A percentile compares a stretch with the other conserved stretches of the same genome.
Evolutionary conservation across 2,888 invertebrate genomes (phyloP).

Genomic region (Pollenia labialis): DNA sequence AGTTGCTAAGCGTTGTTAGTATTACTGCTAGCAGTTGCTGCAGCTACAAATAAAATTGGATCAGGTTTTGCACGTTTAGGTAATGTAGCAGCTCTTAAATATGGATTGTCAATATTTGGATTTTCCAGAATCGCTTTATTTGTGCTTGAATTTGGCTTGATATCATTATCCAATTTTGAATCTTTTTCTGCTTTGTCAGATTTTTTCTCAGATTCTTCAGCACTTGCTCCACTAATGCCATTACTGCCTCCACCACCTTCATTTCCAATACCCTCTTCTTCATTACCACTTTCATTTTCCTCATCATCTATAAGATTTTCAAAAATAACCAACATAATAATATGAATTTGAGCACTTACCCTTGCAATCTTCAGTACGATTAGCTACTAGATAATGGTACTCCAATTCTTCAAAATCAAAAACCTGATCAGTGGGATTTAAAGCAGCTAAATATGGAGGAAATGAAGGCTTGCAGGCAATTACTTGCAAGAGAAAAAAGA

Average conservation of each 20-base stretch:
- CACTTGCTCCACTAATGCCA: constrained; percentile 83
- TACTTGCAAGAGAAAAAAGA: constrained; percentile 85
- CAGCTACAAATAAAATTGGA: constrained; percentile 67
- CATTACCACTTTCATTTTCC: constrained; percentile 84
- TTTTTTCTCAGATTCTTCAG: constrained; percentile 81
- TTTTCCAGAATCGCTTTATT: constrained; percentile 84
- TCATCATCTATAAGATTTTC: constrained; percentile 77
- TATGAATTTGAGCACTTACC: constrained; percentile 82
- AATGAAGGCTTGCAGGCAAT: constrained; percentile 94
- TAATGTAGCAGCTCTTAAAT: constrained; percentile 85
- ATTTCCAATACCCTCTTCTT: constrained; percentile 82
- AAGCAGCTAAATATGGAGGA: constrained; percentile 93
- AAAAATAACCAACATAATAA: constrained; percentile 5
- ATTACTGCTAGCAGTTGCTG: constrained; percentile 26
- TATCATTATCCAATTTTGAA: constrained; percentile 82
- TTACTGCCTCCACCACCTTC: constrained; percentile 80
- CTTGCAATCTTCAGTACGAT: constrained; percentile 87
- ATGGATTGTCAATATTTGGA: constrained; percentile 90
- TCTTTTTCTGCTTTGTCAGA: constrained; percentile 82
- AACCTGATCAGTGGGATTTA: constrained; percentile 96
- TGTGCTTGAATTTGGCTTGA: constrained; percentile 84
- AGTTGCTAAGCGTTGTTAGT: background rate
- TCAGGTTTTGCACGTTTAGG: constrained; percentile 82
- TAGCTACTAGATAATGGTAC: constrained; percentile 89
- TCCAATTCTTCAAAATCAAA: constrained; percentile 95